phyloP scores from a whole-genome alignment of 1,140 invertebrate genomes.

The Hylaeus anthracinus region DNA sequence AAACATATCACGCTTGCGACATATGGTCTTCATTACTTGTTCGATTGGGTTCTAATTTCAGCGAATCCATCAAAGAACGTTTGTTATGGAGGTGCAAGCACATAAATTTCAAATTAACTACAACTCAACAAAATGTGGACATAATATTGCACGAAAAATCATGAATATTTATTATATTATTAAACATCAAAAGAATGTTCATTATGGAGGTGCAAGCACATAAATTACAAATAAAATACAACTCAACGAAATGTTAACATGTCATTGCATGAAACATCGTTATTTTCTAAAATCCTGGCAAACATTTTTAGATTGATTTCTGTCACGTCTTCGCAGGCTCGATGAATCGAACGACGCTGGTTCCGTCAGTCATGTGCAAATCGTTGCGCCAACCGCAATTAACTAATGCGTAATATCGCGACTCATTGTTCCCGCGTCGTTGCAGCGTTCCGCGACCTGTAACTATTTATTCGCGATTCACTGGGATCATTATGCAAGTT shows the following conservation, averaged over 20 bases:
- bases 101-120: too few species aligned
- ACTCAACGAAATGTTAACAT: too few species aligned
- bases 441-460: neutral
- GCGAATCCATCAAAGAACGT: neutral
- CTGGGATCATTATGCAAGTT: constrained; percentile 11
- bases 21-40: neutral
- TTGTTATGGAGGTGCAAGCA: too few species aligned
- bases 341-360: constrained; percentile 10
- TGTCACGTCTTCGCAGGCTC: neutral
- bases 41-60: constrained; percentile 1
- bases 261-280: too few species aligned
- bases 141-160: too few species aligned
- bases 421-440: constrained; percentile 13
- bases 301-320: neutral
- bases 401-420: constrained; percentile 22
- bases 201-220: too few species aligned
- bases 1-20: constrained; percentile 21
- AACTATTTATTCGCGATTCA: constrained; percentile 23
- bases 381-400: constrained; percentile 26
- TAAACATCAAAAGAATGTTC: constrained; percentile 28
- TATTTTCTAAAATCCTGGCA: too few species aligned
- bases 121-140: too few species aligned
- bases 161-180: too few species aligned
- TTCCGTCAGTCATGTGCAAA: constrained; percentile 6
- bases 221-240: too few species aligned